A percentile compares a stretch with the other conserved stretches of the same genome.
Conservation (phyloP, 2,797 vertebrate genomes). For the Cossypha heuglini region DNA sequence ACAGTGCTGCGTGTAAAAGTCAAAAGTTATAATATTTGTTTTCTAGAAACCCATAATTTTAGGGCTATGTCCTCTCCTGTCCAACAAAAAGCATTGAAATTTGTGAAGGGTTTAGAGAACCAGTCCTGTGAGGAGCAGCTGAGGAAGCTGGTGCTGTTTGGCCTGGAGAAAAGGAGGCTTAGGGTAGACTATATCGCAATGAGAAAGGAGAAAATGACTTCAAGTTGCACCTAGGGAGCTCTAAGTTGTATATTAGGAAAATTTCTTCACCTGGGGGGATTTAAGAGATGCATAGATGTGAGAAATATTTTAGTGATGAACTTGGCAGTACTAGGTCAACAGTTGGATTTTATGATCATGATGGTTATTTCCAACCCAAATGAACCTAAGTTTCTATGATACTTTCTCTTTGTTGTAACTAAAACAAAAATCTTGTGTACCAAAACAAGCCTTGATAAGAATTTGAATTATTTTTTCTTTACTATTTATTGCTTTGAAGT, state of each 20-base stretch:
- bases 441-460: background rate
- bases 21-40: background rate
- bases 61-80: background rate
- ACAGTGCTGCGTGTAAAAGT: background rate
- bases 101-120: background rate
- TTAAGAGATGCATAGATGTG: background rate
- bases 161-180: background rate
- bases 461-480: background rate
- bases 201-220: background rate
- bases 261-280: background rate
- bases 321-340: background rate
- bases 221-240: background rate
- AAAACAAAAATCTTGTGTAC: background rate
- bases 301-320: background rate
- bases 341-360: background rate
- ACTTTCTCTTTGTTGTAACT: background rate
- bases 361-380: background rate
- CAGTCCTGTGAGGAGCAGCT: background rate
- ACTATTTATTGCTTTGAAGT: background rate
- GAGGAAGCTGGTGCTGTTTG: background rate
- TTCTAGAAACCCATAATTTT: background rate
- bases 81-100: background rate
- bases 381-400: background rate
- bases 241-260: background rate
- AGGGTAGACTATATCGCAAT: fast-evolving